Evolutionary conservation across 2,113 vertebrate species (phyloP).

Genomic region (Centropristis striata): DNA sequence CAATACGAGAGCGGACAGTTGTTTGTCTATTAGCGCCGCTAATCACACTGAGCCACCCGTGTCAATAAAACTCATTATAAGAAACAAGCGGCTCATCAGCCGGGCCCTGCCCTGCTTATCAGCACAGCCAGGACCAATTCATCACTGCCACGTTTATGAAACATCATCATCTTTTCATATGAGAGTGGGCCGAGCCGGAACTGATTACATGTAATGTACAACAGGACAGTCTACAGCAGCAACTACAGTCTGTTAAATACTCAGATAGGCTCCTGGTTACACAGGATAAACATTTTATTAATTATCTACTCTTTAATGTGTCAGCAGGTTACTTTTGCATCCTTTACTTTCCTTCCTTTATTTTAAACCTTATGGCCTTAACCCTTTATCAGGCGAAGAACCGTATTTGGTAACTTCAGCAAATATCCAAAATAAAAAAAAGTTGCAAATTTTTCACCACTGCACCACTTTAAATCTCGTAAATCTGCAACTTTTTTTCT

Average conservation of each 20-base stretch:
- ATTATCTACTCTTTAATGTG: too few species aligned
- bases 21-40: constrained; percentile 59
- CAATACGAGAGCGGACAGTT: constrained; percentile 28
- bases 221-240: neutral
- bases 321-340: neutral
- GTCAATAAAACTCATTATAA: constrained; percentile 74
- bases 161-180: constrained; percentile 61
- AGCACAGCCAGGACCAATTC: constrained; percentile 56
- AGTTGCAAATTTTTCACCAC: too few species aligned
- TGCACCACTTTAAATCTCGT: too few species aligned
- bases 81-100: constrained; percentile 53
- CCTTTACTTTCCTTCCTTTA: too few species aligned
- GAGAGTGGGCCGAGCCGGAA: neutral
- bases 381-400: too few species aligned
- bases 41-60: constrained; percentile 48
- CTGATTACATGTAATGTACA: neutral
- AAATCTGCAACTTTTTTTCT: too few species aligned
- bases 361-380: too few species aligned
- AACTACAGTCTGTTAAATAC: neutral
- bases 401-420: too few species aligned
- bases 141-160: constrained; percentile 16
- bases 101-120: constrained; percentile 53
- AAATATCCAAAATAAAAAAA: too few species aligned
- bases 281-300: neutral
- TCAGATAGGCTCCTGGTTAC: neutral